A percentile compares a stretch with the other conserved stretches of the same genome.
These are phyloP conservation scores for Vesta saturnalis DNA, from an alignment of 2,888 invertebrate species.

Conservation along the genomic window DNA sequence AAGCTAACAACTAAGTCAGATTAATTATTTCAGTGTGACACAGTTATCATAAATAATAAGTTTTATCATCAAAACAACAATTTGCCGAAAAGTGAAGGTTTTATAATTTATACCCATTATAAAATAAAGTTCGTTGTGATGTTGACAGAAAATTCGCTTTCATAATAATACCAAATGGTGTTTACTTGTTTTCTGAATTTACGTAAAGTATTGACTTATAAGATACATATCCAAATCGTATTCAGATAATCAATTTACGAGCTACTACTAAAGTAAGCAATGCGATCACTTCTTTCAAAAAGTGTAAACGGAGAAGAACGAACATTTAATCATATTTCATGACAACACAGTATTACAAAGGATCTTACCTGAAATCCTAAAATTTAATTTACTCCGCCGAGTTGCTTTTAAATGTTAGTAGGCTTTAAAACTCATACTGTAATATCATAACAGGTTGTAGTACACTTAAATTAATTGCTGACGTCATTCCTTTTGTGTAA, in stretches of 20 bases:
- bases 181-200: neutral
- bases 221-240: neutral
- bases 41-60: too few species aligned
- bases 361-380: constrained; percentile 13
- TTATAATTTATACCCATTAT: neutral
- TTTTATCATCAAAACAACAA: neutral
- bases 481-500: too few species aligned
- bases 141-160: neutral
- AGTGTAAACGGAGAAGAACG: neutral
- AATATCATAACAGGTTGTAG: neutral
- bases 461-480: too few species aligned
- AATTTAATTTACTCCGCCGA: constrained; percentile 12
- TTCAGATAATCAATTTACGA: too few species aligned
- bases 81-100: neutral
- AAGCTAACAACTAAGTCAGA: too few species aligned
- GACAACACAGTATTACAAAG: constrained; percentile 11
- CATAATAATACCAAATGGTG: neutral
- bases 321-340: constrained; percentile 11
- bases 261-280: neutral
- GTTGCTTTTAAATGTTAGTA: neutral
- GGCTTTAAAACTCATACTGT: neutral
- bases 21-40: too few species aligned
- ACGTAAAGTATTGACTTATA: neutral
- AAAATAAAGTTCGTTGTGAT: neutral
- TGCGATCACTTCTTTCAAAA: neutral